phyloP scores from a whole-genome alignment of 2,113 vertebrate species.

The Myiozetetes cayanensis region DNA sequence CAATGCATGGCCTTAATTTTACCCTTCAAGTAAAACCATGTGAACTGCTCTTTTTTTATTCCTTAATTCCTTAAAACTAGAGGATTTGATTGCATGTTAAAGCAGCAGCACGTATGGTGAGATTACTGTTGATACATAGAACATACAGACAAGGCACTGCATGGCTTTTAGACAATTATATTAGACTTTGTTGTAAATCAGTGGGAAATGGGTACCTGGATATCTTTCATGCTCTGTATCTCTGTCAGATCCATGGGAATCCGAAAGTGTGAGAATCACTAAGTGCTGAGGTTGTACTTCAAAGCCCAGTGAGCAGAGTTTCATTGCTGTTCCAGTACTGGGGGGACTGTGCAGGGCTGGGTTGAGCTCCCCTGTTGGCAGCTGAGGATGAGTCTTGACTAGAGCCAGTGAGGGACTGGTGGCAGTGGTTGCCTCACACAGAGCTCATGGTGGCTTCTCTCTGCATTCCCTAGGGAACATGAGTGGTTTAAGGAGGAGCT shows the following conservation, averaged over 20 bases:
- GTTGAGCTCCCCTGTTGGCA: neutral
- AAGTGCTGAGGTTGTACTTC: neutral
- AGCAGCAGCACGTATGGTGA: neutral
- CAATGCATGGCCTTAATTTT: neutral
- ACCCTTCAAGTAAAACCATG: neutral
- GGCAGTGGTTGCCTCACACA: rapidly evolving
- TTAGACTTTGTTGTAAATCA: neutral
- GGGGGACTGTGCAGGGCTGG: rapidly evolving
- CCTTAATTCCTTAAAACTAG: neutral
- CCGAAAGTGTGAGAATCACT: neutral
- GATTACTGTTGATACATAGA: rapidly evolving
- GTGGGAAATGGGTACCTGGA: neutral
- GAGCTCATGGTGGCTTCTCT: rapidly evolving
- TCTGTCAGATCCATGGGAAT: neutral
- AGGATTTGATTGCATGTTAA: neutral
- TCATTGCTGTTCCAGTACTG: rapidly evolving
- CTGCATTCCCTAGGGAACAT: slow-evolving; percentile 81
- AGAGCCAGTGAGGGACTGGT: neutral
- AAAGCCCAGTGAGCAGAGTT: neutral
- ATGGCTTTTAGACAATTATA: neutral
- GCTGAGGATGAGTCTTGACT: neutral
- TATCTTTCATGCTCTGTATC: neutral
- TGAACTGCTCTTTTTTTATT: neutral
- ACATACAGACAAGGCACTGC: neutral
- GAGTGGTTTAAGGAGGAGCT: slow-evolving; percentile 99